These are phyloP conservation scores for Sesamia inferens DNA, from an alignment of 2,888 invertebrate genomes.

Conservation along the genomic window DNA sequence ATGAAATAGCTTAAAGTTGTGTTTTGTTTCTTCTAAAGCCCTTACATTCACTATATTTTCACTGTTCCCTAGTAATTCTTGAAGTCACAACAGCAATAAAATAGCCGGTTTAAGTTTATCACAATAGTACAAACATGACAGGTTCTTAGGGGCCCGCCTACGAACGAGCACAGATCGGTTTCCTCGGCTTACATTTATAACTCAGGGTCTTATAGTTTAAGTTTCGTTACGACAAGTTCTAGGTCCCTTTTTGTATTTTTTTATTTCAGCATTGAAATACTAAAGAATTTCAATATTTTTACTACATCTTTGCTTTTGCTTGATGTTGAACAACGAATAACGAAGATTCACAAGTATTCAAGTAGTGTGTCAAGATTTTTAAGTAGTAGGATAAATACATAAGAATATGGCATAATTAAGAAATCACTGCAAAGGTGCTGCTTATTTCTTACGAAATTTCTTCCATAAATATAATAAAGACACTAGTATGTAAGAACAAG, in stretches of 20 bases:
- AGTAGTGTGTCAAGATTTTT: too few species aligned
- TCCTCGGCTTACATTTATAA: constrained; percentile 53
- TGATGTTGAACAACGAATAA: too few species aligned
- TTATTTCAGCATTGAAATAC: not conserved
- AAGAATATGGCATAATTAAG: too few species aligned
- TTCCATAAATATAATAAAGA: too few species aligned
- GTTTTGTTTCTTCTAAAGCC: constrained; percentile 37
- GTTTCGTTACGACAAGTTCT: constrained; percentile 18
- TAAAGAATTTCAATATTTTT: not conserved
- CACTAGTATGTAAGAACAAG: too few species aligned
- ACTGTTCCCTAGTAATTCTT: constrained; percentile 42
- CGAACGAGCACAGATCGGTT: constrained; percentile 58
- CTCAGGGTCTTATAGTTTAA: constrained; percentile 38
- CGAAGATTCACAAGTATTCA: too few species aligned
- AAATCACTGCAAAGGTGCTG: too few species aligned
- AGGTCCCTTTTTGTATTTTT: constrained; percentile 35
- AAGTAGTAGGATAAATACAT: too few species aligned
- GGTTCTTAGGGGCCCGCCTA: constrained; percentile 55
- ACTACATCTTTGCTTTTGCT: too few species aligned
- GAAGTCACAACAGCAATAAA: constrained; percentile 59
- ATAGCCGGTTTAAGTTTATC: constrained; percentile 57
- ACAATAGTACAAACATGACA: constrained; percentile 59
- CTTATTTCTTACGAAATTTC: too few species aligned
- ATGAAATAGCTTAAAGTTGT: constrained; percentile 11
- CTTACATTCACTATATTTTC: constrained; percentile 27